Conservation (phyloP, 2,888 invertebrate genomes). For the Arrhopalites spinosus region DNA sequence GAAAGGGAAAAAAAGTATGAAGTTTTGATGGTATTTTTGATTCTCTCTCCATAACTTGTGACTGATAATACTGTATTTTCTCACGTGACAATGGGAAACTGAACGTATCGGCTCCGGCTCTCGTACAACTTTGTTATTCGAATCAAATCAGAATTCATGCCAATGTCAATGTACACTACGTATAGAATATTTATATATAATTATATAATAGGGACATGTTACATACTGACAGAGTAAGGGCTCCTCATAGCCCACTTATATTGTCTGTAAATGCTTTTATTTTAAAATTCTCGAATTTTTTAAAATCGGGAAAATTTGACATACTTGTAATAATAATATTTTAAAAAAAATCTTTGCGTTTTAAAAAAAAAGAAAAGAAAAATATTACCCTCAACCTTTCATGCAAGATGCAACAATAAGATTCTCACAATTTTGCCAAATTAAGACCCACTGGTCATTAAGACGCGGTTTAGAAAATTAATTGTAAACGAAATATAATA, state of each 20-base stretch:
- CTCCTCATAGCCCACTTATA: not conserved
- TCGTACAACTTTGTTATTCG: constrained; percentile 14
- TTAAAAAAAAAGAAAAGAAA: not conserved
- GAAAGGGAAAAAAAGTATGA: not conserved
- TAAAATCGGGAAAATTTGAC: not conserved
- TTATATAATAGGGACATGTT: not conserved
- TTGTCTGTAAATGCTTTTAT: not conserved
- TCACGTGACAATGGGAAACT: not conserved
- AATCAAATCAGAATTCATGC: constrained; percentile 10
- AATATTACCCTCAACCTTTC: not conserved
- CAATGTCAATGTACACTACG: constrained; percentile 7
- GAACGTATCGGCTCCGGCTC: constrained; percentile 17
- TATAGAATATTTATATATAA: constrained; percentile 1
- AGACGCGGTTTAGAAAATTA: not conserved
- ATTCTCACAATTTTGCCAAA: constrained; percentile 18
- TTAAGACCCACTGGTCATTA: constrained; percentile 1
- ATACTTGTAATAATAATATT: not conserved
- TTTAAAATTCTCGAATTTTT: not conserved
- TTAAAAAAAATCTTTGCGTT: not conserved
- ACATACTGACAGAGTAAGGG: not conserved
- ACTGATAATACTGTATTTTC: not conserved
- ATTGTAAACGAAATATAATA: not conserved
- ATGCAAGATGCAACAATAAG: not conserved
- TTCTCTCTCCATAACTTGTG: not conserved
- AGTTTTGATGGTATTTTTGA: not conserved